Conservation (phyloP, 2,797 vertebrate species). For the Ciconia nigra region DNA sequence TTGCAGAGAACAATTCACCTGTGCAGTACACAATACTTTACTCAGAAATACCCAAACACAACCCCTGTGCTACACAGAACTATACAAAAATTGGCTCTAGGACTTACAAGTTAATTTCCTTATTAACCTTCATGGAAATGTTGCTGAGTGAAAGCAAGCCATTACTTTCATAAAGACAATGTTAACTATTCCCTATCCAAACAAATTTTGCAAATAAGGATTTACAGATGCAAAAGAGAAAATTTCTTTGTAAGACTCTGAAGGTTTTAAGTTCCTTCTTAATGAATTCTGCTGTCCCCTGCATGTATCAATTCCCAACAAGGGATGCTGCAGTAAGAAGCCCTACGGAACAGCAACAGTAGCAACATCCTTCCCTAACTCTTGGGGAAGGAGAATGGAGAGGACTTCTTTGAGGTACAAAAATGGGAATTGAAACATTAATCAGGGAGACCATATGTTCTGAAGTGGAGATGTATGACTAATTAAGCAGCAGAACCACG, state of each 20-base stretch:
- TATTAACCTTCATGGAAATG: not conserved
- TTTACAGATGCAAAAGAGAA: not conserved
- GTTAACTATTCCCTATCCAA: not conserved
- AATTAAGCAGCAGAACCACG: not conserved
- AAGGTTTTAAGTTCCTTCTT: not conserved
- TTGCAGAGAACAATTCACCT: slow-evolving; percentile 34
- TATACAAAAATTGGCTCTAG: not conserved
- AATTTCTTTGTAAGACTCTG: not conserved
- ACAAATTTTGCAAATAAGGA: not conserved
- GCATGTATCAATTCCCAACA: not conserved
- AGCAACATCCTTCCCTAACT: not conserved
- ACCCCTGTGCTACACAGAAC: not conserved
- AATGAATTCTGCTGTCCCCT: not conserved
- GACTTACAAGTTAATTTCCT: not conserved
- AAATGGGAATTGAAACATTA: not conserved
- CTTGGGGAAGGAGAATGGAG: not conserved
- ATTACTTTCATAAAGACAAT: not conserved
- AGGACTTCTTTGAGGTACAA: not conserved
- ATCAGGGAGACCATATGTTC: not conserved
- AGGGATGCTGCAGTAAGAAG: not conserved
- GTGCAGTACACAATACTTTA: not conserved
- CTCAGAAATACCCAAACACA: not conserved
- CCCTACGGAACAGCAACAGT: not conserved
- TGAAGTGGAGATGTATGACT: not conserved
- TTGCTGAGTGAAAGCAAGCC: not conserved